Evolutionary conservation across 2,888 invertebrate species (phyloP).

Genomic region (Calephelis perditalis): DNA sequence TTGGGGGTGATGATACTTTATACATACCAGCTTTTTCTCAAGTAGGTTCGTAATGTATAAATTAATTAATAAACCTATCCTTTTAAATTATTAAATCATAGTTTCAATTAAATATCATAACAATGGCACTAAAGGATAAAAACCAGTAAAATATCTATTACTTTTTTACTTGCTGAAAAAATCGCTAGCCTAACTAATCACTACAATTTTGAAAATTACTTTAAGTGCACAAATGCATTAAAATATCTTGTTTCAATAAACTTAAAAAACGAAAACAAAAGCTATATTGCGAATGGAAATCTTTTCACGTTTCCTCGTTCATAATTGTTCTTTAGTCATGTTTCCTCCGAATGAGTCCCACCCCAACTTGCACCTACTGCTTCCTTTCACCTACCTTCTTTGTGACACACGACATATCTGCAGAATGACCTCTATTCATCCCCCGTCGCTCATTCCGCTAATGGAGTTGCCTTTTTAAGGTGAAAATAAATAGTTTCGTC

Average conservation of each 20-base stretch:
- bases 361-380: slow-evolving; percentile 28
- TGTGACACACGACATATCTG: slow-evolving; percentile 53
- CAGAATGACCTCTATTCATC: slow-evolving; percentile 66
- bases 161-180: too few relatives aligned
- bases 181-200: too few relatives aligned
- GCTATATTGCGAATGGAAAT: slow-evolving; percentile 16
- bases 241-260: background rate
- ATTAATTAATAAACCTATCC: too few relatives aligned
- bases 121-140: too few relatives aligned
- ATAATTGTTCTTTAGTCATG: slow-evolving; percentile 23
- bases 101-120: too few relatives aligned
- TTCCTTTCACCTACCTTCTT: slow-evolving; percentile 40
- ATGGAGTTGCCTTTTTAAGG: slow-evolving; percentile 70
- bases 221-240: too few relatives aligned
- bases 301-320: slow-evolving; percentile 23
- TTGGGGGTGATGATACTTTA: too few relatives aligned
- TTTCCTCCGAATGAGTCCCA: slow-evolving; percentile 25
- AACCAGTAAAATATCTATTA: too few relatives aligned
- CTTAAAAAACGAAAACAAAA: slow-evolving; percentile 2
- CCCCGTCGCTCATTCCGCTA: slow-evolving; percentile 63
- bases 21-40: too few relatives aligned
- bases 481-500: slow-evolving; percentile 58
- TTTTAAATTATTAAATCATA: too few relatives aligned
- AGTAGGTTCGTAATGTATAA: too few relatives aligned
- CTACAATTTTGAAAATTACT: too few relatives aligned